Evolutionary conservation across 1,140 invertebrate species (phyloP), one percentile per base, ranked within the genome.

Genomic region (Epicauta chinensis): DNA sequence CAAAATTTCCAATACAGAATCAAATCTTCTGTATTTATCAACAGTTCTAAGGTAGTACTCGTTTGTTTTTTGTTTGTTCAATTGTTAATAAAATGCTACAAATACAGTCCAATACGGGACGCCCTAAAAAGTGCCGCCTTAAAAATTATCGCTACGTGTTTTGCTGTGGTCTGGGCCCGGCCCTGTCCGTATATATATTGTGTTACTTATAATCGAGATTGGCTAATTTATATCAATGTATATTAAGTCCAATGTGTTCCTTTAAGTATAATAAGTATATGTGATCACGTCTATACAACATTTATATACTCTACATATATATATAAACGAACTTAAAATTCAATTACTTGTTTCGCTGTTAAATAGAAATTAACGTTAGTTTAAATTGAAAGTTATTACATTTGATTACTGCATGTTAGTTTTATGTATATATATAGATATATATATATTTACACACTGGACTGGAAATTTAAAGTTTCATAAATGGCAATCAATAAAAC

Each of bases 161-260:
- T n/a, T n/a, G n/a, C n/a, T n/a, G n/a, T n/a, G n/a, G n/a, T n/a
- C n/a, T n/a, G n/a, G n/a, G 29, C 29, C 2, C n/a, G 16, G 37
- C 11, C 38, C 36, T 15, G 37, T 50, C 36, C 44, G 44, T 54
- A 54, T 54, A 55, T 42, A 35, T 35, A n/a, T n/a, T 23, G 23
- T 44, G 48, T 48, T 55, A 55, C 56, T 55, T 61, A 61, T 61
- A 61, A 61, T 61, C 56, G 46, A 34, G 51, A 58, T 46, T 41
- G 48, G 49, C 53, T 55, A 61, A 61, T 61, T 61, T 61, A 61
- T 61, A 53, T 58, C 47, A 61, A 58, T 61, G 53, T 61, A 36
- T 16, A 23, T 23, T 23, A 5, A 23, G 23, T 23, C 23, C 23
- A 23, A 29, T 17, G 32, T 34, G n/a, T 29, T 35, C 30, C 48